A percentile compares a stretch with the other conserved stretches of the same genome.
These are phyloP conservation scores for Drosophila mettleri DNA, from an alignment of 2,888 invertebrate species.

Conservation along the genomic window DNA sequence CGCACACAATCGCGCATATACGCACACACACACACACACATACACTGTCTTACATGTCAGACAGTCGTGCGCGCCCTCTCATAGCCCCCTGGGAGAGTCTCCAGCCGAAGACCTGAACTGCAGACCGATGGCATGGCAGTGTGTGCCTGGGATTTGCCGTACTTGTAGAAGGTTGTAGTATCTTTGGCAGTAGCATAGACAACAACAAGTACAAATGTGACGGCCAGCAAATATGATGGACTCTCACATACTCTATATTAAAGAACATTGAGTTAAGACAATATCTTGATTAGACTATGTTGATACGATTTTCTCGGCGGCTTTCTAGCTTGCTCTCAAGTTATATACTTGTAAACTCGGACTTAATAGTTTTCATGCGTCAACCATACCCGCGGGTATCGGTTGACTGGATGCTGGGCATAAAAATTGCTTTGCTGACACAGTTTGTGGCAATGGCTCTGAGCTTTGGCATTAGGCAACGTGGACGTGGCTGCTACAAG, in stretches of 20 bases:
- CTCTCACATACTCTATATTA: constrained; percentile 27
- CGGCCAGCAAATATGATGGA: neutral
- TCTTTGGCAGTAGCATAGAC: constrained; percentile 46
- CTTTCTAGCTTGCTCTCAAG: no score
- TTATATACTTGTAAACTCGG: no score
- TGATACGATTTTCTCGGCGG: no score
- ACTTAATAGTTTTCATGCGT: neutral
- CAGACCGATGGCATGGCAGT: constrained; percentile 28
- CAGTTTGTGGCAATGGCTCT: constrained; percentile 80
- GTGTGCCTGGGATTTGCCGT: constrained; percentile 44
- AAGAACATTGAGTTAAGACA: neutral
- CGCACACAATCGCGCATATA: constrained; percentile 38
- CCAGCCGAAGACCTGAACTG: constrained; percentile 21
- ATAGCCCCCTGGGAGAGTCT: constrained; percentile 58
- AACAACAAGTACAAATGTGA: constrained; percentile 40
- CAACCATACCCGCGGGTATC: neutral
- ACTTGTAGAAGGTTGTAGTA: constrained; percentile 60
- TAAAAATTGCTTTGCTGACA: constrained; percentile 78
- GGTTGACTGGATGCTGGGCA: constrained; percentile 34
- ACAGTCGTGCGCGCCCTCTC: constrained; percentile 49
- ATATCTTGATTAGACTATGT: neutral
- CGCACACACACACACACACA: constrained; percentile 35
- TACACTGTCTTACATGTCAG: constrained; percentile 36
- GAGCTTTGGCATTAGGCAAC: constrained; percentile 80
- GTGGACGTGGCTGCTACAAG: constrained; percentile 79